Evolutionary conservation across 2,113 vertebrate species (phyloP), one percentile per base, ranked within the genome.

Genomic region (Actinemys pallida): DNA sequence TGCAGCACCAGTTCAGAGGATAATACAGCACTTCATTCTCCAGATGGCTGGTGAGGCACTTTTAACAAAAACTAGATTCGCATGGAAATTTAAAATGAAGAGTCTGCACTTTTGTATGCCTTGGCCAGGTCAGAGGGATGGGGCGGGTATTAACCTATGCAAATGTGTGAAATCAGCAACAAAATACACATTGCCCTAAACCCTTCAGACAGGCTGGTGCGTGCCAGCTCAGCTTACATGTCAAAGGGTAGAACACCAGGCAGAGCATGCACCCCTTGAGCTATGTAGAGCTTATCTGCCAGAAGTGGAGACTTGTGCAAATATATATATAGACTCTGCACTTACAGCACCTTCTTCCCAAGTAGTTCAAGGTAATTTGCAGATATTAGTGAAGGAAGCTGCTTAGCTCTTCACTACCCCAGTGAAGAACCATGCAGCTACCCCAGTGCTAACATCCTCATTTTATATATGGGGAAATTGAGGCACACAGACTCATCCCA

Each of bases 21-120:
- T 27, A 50, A 9, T 69, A 10, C 29, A 80, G 45, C 22, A 42
- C 4, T 87, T 89, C 92, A 39, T 54, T 80, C 7, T 81, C 22
- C 17, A 6, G 1, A 31, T 0, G 35, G 50, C 8, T 50, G 42
- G 47, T 6, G 50, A 90, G 72, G 5, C 45, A n/a, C 1, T 0
- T 45, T 49, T 3, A 65, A 4, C 7, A 8, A 22, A 35, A 29
- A 49, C 35, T 72, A 62, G 79, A 14, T 27, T 81, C 59, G 49
- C 27, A 0, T 6, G n/a, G 88, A 86, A 87, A 56, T 62, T 24
- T 80, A 85, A 39, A 19, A 0, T 5, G n/a, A 39, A 39, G n/a
- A 72, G 19, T 72, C n/a, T 39, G 65, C 17, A 10, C 35, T 72
- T 39, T n/a, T 72, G 35, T 72, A 10, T 72, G 65, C 8, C 19